phyloP scores from a whole-genome alignment of 2,113 vertebrate genomes.

The Cyrtonyx montezumae region DNA sequence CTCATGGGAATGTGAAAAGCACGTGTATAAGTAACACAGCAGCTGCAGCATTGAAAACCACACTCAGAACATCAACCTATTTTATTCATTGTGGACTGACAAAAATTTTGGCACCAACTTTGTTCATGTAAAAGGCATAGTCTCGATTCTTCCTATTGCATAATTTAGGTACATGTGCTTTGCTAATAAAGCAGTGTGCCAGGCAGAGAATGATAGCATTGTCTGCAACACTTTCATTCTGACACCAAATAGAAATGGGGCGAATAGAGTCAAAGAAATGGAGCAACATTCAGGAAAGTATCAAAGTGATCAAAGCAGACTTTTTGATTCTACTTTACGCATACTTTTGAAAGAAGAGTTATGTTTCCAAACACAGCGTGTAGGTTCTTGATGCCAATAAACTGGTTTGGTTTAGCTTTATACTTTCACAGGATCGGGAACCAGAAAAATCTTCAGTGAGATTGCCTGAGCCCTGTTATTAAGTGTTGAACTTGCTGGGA shows the following conservation, averaged over 20 bases:
- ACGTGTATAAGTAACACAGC: neutral
- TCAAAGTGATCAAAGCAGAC: conserved; percentile 53
- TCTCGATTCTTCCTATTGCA: conserved; percentile 36
- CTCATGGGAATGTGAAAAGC: neutral
- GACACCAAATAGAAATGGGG: conserved; percentile 45
- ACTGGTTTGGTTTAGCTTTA: neutral
- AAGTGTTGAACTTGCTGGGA: neutral
- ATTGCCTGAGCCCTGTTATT: conserved; percentile 11
- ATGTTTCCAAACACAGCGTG: neutral
- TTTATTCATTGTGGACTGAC: conserved; percentile 2
- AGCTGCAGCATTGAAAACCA: neutral
- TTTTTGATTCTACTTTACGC: conserved; percentile 41
- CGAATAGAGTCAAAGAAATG: neutral
- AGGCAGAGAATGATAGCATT: neutral
- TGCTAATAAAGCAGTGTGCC: neutral
- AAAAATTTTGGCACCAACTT: conserved; percentile 35
- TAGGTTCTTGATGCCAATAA: neutral
- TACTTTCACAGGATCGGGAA: neutral
- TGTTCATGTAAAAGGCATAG: neutral
- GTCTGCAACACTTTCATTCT: conserved; percentile 14
- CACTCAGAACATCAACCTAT: neutral
- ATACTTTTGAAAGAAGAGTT: conserved; percentile 32
- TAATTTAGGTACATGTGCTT: conserved; percentile 47
- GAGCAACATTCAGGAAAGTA: conserved; percentile 7
- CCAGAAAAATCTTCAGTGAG: neutral